These are phyloP conservation scores for Esox lucius DNA, from an alignment of 2,797 vertebrate species.

Conservation along the genomic window DNA sequence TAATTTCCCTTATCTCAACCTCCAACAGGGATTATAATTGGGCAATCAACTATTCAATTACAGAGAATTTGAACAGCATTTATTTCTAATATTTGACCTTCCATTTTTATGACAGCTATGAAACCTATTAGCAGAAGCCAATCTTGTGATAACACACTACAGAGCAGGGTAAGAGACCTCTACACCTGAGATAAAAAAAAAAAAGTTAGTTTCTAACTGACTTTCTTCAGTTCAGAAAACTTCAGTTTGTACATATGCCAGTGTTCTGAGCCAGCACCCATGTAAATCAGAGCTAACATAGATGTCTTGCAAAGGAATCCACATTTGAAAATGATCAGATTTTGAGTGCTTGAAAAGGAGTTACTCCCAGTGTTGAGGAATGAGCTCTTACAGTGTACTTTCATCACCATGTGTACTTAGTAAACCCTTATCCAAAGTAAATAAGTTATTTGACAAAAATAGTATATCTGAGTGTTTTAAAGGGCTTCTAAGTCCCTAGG, in stretches of 20 bases:
- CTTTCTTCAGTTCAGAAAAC: slow-evolving; percentile 18
- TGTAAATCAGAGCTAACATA: not conserved
- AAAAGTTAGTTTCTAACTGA: slow-evolving; percentile 35
- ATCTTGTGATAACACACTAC: slow-evolving; percentile 55
- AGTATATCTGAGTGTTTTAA: not conserved
- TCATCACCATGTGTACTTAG: not conserved
- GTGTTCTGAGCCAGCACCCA: not conserved
- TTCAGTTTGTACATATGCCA: not conserved
- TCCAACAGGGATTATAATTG: slow-evolving; percentile 71
- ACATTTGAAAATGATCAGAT: not conserved
- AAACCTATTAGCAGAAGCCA: slow-evolving; percentile 57
- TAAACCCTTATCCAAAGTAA: not conserved
- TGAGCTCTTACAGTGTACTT: not conserved
- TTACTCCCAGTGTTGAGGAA: not conserved
- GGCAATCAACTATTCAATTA: slow-evolving; percentile 74
- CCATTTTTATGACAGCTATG: slow-evolving; percentile 40
- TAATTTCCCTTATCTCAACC: slow-evolving; percentile 62
- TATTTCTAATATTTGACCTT: slow-evolving; percentile 72
- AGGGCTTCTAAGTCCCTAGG: not conserved
- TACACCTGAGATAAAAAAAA: slow-evolving; percentile 30
- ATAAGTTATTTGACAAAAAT: not conserved
- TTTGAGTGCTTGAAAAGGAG: not conserved
- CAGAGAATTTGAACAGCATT: slow-evolving; percentile 67
- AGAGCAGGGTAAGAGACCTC: slow-evolving; percentile 23
- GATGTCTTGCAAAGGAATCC: slow-evolving; percentile 5